Evolutionary conservation across 2,888 invertebrate species (phyloP), one percentile per base, ranked within the genome.

Genomic region (Gastrophysa polygoni): DNA sequence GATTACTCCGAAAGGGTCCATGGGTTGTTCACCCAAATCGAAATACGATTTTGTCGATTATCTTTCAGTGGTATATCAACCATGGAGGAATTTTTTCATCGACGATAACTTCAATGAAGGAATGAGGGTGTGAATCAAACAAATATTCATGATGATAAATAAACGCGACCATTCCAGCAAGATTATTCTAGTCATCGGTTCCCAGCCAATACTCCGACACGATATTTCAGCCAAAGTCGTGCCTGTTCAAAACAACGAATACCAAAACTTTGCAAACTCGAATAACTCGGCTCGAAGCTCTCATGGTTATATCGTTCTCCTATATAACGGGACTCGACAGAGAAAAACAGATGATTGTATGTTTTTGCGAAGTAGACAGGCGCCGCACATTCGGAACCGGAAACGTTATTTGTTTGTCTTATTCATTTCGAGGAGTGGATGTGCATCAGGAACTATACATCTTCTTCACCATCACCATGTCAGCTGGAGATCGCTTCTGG

Each of bases 261-360:
- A 34, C 0, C 1, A 51, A n/a, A n/a, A 52, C 52, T 52, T 38
- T 10, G 10, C 24, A 6, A 28, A 49, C 24, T 49, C 16, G 5
- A 38, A 29, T 49, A 49, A 28, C 24, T 52, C 52, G 38, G 38
- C 21, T 18, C 18, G 38, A 52, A 52, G 38, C 52, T 52, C 52
- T 14, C 18, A 32, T 11, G 34, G 52, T 52, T 21, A 38, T 38
- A 52, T 21, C 21, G 38, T 52, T 52, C 52, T 52, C 32, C 34
- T 17, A 24, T 38, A 38, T 52, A 52, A 52, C 14, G 38, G n/a
- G n/a, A 38, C n/a, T 21, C 17, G 38, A 10, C n/a, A 11, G 16
- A 34, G 38, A 52, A 52, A 52, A 38, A 38, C 38, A 38, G 38
- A 38, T 38, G 38, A 38, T 38, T 38, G 38, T 38, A 14, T 38